Base-by-base conservation (phyloP, 2,113 vertebrate genomes). In the Okapia johnstoni region DNA sequence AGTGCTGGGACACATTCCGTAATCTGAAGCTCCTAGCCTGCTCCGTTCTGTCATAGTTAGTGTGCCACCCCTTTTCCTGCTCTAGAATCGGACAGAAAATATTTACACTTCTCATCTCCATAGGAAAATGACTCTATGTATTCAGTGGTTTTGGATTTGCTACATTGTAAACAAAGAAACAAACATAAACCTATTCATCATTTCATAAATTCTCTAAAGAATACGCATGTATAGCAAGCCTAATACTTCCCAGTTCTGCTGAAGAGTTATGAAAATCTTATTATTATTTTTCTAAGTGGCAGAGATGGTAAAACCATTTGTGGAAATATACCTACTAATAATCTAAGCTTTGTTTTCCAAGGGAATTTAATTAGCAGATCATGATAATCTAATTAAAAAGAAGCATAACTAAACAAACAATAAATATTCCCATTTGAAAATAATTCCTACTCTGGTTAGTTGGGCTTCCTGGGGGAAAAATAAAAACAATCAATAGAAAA, bases 281-380 rank as follows among this genome's bases (percentile, higher is more conserved):
- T 88, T 83, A n/a, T 11, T 85, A 86, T 70, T 94, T 96, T 90
- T 91, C 26, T 85, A 80, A 97, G 28, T 92, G 10, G 28, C 88
- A 52, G 13, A 94, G 7, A 93, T 93, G 57, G 48, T 63, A 80
- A 95, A 94, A 58, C 12, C 11, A 26, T 83, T 84, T 94, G 46
- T 88, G 50, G 21, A 94, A 97, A 94, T 94, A 30, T 6, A 48
- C 80, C 9, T 93, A 30, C 52, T 93, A 94, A 94, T 88, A 96
- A 88, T 50, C 14, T 40, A 96, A 81, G 2, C 13, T 30, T 84
- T 95, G 8, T 97, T 96, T 95, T 81, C n/a, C 16, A 76, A 90
- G 55, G 25, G 10, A 93, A 61, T 93, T 97, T 96, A 96, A 97
- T 76, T 96, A 93, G 33, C 26, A 84, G 33, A 96, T 90, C n/a